These are phyloP conservation scores for Drosophila quadrilineata DNA, from an alignment of 1,140 invertebrate genomes.

Conservation along the genomic window DNA sequence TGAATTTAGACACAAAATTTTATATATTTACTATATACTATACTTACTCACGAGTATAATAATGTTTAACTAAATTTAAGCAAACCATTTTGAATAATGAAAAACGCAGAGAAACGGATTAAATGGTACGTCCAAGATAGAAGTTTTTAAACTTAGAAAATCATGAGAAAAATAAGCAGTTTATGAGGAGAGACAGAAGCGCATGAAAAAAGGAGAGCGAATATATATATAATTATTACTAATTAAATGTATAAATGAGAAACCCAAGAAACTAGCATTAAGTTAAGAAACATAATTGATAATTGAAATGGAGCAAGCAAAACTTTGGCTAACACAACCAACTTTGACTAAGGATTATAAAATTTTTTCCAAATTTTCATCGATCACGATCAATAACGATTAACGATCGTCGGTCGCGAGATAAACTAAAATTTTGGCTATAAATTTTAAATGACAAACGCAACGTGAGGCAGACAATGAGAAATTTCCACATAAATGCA, in stretches of 20 bases:
- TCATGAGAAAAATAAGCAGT: slow-evolving; percentile 26
- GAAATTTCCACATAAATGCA: slow-evolving; percentile 79
- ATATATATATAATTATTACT: slow-evolving; percentile 58
- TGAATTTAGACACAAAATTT: slow-evolving; percentile 78
- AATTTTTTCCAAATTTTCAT: slow-evolving; percentile 73
- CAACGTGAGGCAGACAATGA: slow-evolving; percentile 58
- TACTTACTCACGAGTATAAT: slow-evolving; percentile 44
- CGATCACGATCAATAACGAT: slow-evolving; percentile 38
- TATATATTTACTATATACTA: slow-evolving; percentile 63
- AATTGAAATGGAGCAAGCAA: slow-evolving; percentile 58
- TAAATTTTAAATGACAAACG: slow-evolving; percentile 60
- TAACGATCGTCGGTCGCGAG: slow-evolving; percentile 4
- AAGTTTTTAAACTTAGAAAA: slow-evolving; percentile 58
- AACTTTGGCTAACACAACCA: slow-evolving; percentile 74
- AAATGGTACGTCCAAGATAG: slow-evolving; percentile 52
- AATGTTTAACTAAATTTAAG: slow-evolving; percentile 59
- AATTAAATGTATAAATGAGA: slow-evolving; percentile 67
- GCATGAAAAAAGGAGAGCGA: background rate
- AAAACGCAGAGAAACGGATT: slow-evolving; percentile 13
- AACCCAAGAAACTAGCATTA: slow-evolving; percentile 54
- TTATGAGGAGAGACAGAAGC: slow-evolving; percentile 35
- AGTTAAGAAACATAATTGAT: slow-evolving; percentile 50
- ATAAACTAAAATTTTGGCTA: slow-evolving; percentile 70
- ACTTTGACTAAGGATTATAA: slow-evolving; percentile 68
- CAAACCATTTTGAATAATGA: slow-evolving; percentile 53